Conservation (phyloP, 2,888 invertebrate genomes). For the Leptopilina syphax region DNA sequence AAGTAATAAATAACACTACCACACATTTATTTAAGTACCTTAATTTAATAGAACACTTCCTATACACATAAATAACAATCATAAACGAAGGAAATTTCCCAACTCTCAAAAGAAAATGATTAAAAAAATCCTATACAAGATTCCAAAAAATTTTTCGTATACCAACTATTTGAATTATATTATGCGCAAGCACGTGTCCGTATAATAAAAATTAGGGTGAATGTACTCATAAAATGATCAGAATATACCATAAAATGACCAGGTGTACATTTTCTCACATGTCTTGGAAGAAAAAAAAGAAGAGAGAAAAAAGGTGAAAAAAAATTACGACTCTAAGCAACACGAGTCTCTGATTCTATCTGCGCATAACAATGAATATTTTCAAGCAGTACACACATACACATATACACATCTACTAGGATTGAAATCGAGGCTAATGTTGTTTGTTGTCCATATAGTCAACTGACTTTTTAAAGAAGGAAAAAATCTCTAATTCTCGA, state of each 20-base stretch:
- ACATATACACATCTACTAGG: not conserved
- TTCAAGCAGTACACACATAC: not conserved
- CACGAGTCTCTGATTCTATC: slow-evolving; percentile 29
- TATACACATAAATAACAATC: slow-evolving; percentile 19
- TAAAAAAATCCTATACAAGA: too few relatives aligned
- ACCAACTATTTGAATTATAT: too few relatives aligned
- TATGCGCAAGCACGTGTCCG: slow-evolving; percentile 1
- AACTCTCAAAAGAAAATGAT: not conserved
- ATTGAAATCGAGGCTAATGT: not conserved
- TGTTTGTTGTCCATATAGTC: slow-evolving; percentile 14
- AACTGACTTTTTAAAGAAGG: not conserved
- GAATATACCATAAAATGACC: slow-evolving; percentile 34
- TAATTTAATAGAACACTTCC: slow-evolving; percentile 17
- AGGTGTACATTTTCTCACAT: slow-evolving; percentile 33
- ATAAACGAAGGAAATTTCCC: slow-evolving; percentile 16
- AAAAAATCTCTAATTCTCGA: not conserved
- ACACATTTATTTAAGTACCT: not conserved
- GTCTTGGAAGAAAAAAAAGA: not conserved
- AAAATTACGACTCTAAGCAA: slow-evolving; percentile 20
- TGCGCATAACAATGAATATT: slow-evolving; percentile 32
- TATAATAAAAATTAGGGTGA: slow-evolving; percentile 22
- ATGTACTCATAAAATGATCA: slow-evolving; percentile 27
- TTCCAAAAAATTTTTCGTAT: not conserved
- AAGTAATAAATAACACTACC: not conserved
- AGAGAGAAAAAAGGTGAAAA: too few relatives aligned